Evolutionary conservation across 2,797 vertebrate species (phyloP).

Genomic region (Buphagus erythrorhynchus): DNA sequence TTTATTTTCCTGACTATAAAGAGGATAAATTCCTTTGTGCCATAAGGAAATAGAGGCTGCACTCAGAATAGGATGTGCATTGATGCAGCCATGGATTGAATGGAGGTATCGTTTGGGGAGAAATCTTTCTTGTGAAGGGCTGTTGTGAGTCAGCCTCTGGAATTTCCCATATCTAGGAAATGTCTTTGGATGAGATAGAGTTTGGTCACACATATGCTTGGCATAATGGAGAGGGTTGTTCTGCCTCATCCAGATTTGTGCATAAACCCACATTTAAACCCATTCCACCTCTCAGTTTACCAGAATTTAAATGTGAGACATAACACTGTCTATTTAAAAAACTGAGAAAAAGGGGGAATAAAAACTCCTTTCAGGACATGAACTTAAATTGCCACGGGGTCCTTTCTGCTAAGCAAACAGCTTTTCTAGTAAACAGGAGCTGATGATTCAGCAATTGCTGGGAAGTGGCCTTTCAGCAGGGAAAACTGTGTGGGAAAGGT

Average conservation of each 20-base stretch:
- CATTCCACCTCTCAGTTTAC: constrained; percentile 1
- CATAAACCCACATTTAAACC: not conserved
- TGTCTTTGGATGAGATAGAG: not conserved
- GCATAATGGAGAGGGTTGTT: not conserved
- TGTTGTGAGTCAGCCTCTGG: not conserved
- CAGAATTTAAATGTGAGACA: not conserved
- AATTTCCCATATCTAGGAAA: not conserved
- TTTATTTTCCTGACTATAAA: not conserved
- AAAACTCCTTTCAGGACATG: constrained; percentile 21
- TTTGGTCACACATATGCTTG: not conserved
- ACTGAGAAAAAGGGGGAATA: not conserved
- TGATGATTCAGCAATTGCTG: constrained; percentile 9
- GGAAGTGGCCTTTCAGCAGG: not conserved
- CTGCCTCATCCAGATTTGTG: not conserved
- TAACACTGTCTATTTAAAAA: constrained; percentile 35
- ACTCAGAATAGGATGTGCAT: not conserved
- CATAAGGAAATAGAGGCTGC: not conserved
- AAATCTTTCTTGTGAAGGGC: not conserved
- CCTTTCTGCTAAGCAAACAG: constrained; percentile 8
- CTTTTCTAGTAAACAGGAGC: constrained; percentile 14
- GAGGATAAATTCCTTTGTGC: not conserved
- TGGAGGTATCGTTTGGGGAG: not conserved
- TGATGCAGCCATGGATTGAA: not conserved
- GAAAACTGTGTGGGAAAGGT: not conserved
- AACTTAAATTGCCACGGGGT: not conserved